A percentile compares a stretch with the other conserved stretches of the same genome.
These are phyloP conservation scores for Ypsolopha sequella DNA, from an alignment of 2,888 invertebrate species.

Conservation along the genomic window DNA sequence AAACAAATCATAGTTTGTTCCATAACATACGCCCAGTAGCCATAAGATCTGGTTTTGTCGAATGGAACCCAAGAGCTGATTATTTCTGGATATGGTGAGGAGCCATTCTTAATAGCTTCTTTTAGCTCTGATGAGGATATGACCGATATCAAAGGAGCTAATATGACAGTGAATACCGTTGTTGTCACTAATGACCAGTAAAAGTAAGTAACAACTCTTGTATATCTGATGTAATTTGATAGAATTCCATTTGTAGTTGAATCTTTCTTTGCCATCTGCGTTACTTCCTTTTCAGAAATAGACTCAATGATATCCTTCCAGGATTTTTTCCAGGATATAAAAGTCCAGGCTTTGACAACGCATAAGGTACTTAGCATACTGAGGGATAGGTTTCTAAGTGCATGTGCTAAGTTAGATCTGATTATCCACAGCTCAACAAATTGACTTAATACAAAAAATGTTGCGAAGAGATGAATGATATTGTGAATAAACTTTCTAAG, in stretches of 20 bases:
- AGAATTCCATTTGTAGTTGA: constrained; percentile 20
- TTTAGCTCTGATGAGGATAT: constrained; percentile 19
- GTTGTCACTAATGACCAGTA: constrained; percentile 40
- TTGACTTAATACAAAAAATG: constrained; percentile 37
- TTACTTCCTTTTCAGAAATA: constrained; percentile 31
- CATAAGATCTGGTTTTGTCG: constrained; percentile 32
- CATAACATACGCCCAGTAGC: constrained; percentile 32
- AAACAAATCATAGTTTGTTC: constrained; percentile 35
- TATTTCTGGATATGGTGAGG: constrained; percentile 41
- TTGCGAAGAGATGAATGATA: constrained; percentile 26
- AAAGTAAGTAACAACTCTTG: constrained; percentile 36
- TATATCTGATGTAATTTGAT: constrained; percentile 35
- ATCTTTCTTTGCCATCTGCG: constrained; percentile 27
- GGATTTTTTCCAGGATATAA: constrained; percentile 34
- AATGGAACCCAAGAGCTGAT: constrained; percentile 54
- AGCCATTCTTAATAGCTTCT: constrained; percentile 20
- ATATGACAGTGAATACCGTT: constrained; percentile 36
- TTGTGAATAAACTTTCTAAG: constrained; percentile 21
- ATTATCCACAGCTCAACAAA: constrained; percentile 45
- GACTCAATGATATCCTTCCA: constrained; percentile 37
- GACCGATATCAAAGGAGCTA: constrained; percentile 36
- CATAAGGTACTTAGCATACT: constrained; percentile 48
- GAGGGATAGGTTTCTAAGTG: constrained; percentile 41
- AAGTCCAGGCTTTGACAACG: constrained; percentile 38
- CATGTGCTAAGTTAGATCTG: constrained; percentile 30